Evolutionary conservation across 2,888 invertebrate genomes (phyloP), one percentile per base, ranked within the genome.

Genomic region (Scaptomyza reducta): DNA sequence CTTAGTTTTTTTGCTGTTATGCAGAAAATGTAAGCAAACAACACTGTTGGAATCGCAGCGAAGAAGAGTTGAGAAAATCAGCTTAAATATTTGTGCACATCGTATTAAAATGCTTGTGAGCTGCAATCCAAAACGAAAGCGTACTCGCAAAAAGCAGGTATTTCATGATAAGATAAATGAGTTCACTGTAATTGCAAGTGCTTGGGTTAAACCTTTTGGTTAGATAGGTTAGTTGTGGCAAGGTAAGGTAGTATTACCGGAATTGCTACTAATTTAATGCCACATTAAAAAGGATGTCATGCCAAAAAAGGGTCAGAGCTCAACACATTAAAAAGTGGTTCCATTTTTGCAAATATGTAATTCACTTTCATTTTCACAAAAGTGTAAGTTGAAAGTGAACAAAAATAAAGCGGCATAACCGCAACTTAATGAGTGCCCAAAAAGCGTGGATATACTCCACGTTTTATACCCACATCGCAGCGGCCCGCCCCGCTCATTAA

Each of bases 401-500:
- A 65, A 71, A 74, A 85, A 77, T 66, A 82, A 81, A 75, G 84
- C 75, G 69, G 75, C 71, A 77, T 70, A 61, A 76, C 82, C 82
- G 76, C 82, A 87, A 85, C 82, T 78, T 81, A 87, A 83, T 83
- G 82, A 83, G 82, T 81, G 68, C 79, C 62, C 67, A 53, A 56
- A 74, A 73, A 64, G 16, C 59, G 54, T 53, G 44, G 51, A 45
- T n/a, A 10, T 51, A 46, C n/a, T 29, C 25, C 18, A 27, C 33
- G 10, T 31, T 31, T 9, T 22, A 10, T 42, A 22, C 6, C 18
- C 22, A 22, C 11, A 16, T 14, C n/a, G 13, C 29, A 25, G 14
- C 33, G 38, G 27, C 60, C 65, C 79, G 87, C 87, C 87, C 59
- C 70, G 73, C 84, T 88, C 88, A 85, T 85, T 85, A 85, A 85